Conservation (phyloP, 2,113 vertebrate species). For the Dascyllus trimaculatus region DNA sequence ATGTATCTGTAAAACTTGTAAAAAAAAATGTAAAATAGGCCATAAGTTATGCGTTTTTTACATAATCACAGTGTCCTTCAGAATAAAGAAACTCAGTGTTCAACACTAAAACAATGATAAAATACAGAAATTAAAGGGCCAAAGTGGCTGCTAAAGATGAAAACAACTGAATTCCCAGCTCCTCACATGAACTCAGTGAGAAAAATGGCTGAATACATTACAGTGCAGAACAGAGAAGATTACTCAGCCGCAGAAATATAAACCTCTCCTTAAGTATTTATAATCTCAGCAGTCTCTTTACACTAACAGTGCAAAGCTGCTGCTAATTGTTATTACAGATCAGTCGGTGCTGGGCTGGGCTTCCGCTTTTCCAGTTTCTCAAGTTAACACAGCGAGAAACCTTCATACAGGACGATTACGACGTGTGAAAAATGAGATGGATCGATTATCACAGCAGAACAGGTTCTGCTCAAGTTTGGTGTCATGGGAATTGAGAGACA, state of each 20-base stretch:
- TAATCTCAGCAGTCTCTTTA: slow-evolving; percentile 52
- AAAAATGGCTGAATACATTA: slow-evolving; percentile 1
- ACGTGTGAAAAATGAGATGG: slow-evolving; percentile 14
- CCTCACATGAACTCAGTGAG: slow-evolving; percentile 6
- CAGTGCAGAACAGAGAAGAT: slow-evolving; percentile 36
- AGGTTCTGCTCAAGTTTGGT: background rate
- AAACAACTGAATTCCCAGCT: background rate
- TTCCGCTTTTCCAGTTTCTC: slow-evolving; percentile 51
- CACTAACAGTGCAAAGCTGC: slow-evolving; percentile 57
- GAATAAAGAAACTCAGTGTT: too few species aligned
- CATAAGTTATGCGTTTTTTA: too few species aligned
- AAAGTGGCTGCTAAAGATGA: background rate
- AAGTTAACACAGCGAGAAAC: slow-evolving; percentile 21
- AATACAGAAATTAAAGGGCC: too few species aligned
- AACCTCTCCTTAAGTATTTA: slow-evolving; percentile 59
- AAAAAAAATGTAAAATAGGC: too few species aligned
- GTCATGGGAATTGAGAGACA: background rate
- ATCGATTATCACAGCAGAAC: slow-evolving; percentile 5
- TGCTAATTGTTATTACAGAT: slow-evolving; percentile 74
- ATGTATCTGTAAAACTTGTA: too few species aligned
- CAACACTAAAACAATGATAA: too few species aligned
- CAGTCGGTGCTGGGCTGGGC: slow-evolving; percentile 40
- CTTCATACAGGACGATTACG: slow-evolving; percentile 13
- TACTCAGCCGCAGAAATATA: slow-evolving; percentile 46
- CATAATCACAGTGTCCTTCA: too few species aligned